Evolutionary conservation across 2,113 vertebrate genomes (phyloP).

Genomic region (Dipodomys stephensi): DNA sequence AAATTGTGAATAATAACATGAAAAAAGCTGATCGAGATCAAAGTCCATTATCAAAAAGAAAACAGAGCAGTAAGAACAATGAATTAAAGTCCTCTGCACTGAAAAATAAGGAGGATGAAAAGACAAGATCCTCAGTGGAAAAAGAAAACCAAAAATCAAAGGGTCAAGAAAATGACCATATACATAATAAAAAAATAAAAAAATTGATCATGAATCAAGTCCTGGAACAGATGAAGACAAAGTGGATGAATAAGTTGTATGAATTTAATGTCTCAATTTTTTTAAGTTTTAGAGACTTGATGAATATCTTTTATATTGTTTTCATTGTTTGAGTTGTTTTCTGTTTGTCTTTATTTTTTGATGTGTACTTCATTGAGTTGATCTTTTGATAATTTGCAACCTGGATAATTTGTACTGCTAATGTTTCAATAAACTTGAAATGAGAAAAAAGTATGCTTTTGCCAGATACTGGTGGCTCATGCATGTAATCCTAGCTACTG

Average conservation of each 20-base stretch:
- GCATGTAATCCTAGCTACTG: too few species aligned
- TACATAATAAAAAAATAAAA: conserved; percentile 90
- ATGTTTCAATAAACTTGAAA: conserved; percentile 95
- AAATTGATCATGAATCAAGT: conserved; percentile 91
- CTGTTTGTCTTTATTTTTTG: conserved; percentile 82
- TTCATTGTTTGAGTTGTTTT: conserved; percentile 73
- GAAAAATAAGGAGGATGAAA: conserved; percentile 90
- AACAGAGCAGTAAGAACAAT: conserved; percentile 87
- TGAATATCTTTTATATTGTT: conserved; percentile 83
- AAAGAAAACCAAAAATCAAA: conserved; percentile 92
- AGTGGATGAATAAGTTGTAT: conserved; percentile 86
- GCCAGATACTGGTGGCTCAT: too few species aligned
- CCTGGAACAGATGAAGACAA: conserved; percentile 93
- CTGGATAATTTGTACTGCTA: conserved; percentile 93
- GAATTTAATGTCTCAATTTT: conserved; percentile 86
- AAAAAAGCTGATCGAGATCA: conserved; percentile 88
- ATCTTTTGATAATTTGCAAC: conserved; percentile 92
- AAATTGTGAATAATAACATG: conserved; percentile 89
- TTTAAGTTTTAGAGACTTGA: conserved; percentile 86
- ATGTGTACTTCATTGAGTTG: conserved; percentile 90
- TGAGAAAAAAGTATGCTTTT: conserved; percentile 80
- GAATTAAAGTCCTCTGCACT: conserved; percentile 85
- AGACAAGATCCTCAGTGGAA: conserved; percentile 87
- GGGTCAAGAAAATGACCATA: conserved; percentile 89
- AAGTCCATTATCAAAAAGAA: conserved; percentile 90